Conservation (phyloP, 2,888 invertebrate genomes). For the Sarcophaga rosellei region DNA sequence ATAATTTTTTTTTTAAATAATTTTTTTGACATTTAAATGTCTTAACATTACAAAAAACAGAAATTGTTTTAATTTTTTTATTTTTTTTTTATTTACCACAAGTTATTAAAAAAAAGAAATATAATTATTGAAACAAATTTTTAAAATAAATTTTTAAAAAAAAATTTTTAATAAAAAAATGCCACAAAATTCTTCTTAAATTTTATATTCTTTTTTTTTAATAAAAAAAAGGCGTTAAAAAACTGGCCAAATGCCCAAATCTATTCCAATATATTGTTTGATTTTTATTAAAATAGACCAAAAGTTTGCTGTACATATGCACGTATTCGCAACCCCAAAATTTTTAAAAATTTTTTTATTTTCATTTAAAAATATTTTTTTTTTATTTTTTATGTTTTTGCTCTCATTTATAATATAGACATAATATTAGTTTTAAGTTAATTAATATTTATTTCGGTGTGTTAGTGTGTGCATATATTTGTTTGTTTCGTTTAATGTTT, state of each 20-base stretch:
- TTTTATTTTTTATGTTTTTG: background rate
- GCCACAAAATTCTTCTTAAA: background rate
- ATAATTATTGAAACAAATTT: too few species aligned
- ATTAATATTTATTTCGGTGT: background rate
- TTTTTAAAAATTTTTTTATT: slow-evolving; percentile 2
- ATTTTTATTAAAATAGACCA: background rate
- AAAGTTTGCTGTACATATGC: background rate
- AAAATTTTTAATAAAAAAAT: too few species aligned
- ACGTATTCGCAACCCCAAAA: background rate
- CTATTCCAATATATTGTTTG: background rate
- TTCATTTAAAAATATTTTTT: background rate
- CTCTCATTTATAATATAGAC: slow-evolving; percentile 18
- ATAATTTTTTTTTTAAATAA: background rate
- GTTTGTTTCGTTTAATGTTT: too few species aligned
- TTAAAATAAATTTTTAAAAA: too few species aligned
- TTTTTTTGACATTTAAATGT: slow-evolving; percentile 4
- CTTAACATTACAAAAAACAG: too few species aligned
- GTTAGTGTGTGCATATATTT: too few species aligned
- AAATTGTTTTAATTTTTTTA: too few species aligned
- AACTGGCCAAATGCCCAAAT: slow-evolving; percentile 50
- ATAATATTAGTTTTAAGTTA: slow-evolving; percentile 3
- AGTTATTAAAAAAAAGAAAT: too few species aligned
- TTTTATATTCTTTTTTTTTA: slow-evolving; percentile 16
- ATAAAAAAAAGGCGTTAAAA: background rate
- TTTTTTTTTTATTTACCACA: too few species aligned